Conservation (phyloP, 2,113 vertebrate genomes). For the Dasyprocta punctata region DNA sequence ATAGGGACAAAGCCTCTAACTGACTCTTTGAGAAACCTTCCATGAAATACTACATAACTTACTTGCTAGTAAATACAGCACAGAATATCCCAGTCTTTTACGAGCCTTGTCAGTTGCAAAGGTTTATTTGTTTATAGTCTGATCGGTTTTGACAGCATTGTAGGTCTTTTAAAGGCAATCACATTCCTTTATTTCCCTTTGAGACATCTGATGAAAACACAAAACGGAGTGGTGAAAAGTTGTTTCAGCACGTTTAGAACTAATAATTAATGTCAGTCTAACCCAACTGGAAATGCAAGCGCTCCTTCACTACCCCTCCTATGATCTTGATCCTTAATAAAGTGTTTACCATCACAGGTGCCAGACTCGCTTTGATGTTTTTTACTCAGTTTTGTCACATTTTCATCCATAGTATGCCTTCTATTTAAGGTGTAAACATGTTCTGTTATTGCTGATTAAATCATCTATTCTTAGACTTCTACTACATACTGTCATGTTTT, state of each 20-base stretch:
- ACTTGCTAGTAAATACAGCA: too few relatives aligned
- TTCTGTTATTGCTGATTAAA: background rate
- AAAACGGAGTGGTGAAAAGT: background rate
- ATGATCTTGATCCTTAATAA: background rate
- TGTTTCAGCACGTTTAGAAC: background rate
- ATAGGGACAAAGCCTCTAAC: background rate
- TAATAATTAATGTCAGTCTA: slow-evolving; percentile 2
- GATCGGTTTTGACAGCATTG: background rate
- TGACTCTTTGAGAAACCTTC: background rate
- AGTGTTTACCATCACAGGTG: background rate
- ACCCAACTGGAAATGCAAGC: background rate
- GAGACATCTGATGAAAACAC: background rate
- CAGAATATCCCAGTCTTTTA: background rate
- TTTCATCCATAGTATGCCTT: background rate
- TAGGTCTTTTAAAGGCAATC: background rate
- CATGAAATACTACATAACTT: background rate
- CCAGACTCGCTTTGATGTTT: background rate
- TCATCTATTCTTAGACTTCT: background rate
- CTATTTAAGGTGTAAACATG: background rate
- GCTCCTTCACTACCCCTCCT: background rate
- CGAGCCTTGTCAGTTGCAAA: background rate
- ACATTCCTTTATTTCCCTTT: background rate
- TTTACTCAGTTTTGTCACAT: background rate
- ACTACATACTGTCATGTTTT: background rate
- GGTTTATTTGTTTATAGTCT: background rate